Evolutionary conservation across 2,888 invertebrate genomes (phyloP).

Genomic region (Scaptomyza flava): DNA sequence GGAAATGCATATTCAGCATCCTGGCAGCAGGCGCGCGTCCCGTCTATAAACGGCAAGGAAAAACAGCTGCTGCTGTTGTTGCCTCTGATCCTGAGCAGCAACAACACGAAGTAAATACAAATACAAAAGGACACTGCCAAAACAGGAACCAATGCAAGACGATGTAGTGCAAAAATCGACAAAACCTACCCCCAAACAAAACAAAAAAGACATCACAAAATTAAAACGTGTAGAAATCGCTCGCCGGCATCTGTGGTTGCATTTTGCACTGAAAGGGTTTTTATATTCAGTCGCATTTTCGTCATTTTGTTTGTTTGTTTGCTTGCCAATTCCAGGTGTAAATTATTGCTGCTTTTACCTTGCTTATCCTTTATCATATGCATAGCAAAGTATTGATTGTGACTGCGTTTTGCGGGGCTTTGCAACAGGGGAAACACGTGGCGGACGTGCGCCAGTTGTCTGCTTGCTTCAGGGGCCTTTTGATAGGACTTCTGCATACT

Average conservation of each 20-base stretch:
- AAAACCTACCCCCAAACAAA: constrained; percentile 47
- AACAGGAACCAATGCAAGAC: constrained; percentile 50
- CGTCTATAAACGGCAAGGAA: constrained; percentile 53
- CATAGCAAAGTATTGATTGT: constrained; percentile 35
- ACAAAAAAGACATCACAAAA: background rate
- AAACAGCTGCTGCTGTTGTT: constrained; percentile 69
- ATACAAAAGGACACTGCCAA: constrained; percentile 46
- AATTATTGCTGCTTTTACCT: constrained; percentile 52
- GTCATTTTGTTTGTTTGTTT: constrained; percentile 49
- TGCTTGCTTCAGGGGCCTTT: constrained; percentile 9
- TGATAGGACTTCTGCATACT: constrained; percentile 53
- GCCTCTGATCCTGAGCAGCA: constrained; percentile 31
- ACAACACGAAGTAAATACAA: constrained; percentile 20
- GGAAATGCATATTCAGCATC: constrained; percentile 81
- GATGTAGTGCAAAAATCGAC: constrained; percentile 45
- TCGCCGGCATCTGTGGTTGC: constrained; percentile 70
- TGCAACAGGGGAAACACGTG: constrained; percentile 57
- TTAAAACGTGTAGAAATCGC: constrained; percentile 35
- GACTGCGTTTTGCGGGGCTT: constrained; percentile 1
- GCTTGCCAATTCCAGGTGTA: constrained; percentile 82
- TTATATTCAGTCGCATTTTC: constrained; percentile 12
- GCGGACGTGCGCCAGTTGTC: constrained; percentile 76
- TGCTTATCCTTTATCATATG: constrained; percentile 20
- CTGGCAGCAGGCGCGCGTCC: constrained; percentile 76
- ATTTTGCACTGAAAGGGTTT: constrained; percentile 66